phyloP scores from a whole-genome alignment of 2,888 invertebrate species.

The Lottia gigantea region DNA sequence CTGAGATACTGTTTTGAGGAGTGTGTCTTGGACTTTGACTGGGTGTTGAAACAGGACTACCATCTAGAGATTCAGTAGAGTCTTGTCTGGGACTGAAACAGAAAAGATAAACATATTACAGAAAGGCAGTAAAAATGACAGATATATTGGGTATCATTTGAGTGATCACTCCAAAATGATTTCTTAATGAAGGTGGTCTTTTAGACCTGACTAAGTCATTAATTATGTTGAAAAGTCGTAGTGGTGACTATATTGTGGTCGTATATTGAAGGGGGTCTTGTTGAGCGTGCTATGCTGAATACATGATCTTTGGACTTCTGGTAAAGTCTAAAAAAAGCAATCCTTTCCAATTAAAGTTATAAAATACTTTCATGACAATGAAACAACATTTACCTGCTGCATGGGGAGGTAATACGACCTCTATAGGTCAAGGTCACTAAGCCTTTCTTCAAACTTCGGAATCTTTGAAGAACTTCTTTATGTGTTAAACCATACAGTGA shows the following conservation, averaged over 20 bases:
- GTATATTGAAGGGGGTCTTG: too few species aligned
- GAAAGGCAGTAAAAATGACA: neutral
- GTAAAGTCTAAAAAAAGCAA: too few species aligned
- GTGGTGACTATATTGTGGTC: too few species aligned
- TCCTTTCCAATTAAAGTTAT: too few species aligned
- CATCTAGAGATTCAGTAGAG: constrained; percentile 52
- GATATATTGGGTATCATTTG: too few species aligned
- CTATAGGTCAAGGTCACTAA: constrained; percentile 76
- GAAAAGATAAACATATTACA: constrained; percentile 1
- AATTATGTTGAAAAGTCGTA: too few species aligned
- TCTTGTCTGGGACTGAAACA: constrained; percentile 44
- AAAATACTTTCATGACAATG: too few species aligned
- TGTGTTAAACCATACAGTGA: constrained; percentile 84
- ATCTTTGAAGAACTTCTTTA: constrained; percentile 54
- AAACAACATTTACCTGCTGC: constrained; percentile 33
- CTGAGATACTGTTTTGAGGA: constrained; percentile 44
- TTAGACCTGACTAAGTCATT: too few species aligned
- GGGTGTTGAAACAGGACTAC: constrained; percentile 56
- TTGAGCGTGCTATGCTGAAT: too few species aligned
- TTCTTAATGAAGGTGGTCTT: too few species aligned
- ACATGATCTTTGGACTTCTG: too few species aligned
- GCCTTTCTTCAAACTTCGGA: constrained; percentile 76
- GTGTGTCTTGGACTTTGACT: constrained; percentile 47
- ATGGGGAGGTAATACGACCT: constrained; percentile 43
- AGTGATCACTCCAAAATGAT: too few species aligned